Evolutionary conservation across 2,888 invertebrate genomes (phyloP), one percentile per base, ranked within the genome.

Genomic region (Meghimatium bilineatum): DNA sequence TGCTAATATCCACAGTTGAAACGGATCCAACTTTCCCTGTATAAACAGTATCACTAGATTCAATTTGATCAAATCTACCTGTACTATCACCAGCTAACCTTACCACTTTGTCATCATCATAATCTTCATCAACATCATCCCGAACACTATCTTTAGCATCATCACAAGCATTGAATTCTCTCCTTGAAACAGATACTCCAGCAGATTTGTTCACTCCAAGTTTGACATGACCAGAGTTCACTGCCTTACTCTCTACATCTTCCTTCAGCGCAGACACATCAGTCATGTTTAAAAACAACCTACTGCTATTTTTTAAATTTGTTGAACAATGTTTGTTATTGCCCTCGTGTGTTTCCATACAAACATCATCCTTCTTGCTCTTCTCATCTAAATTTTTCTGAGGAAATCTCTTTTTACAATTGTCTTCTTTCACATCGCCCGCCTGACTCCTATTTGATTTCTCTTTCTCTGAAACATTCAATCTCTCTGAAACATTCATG

Each of bases 141-240:
- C 83, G 67, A 44, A 29, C 29, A 26, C 44, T 67, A 44, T 44
- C 69, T 80, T 93, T 91, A 10, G 90, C 89, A 77, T 90, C 89
- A 32, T 83, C 71, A 69, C 23, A 23, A 5, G 8, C 36, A 26
- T 1, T 60, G 17, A 26, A 77, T 5, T 36, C 63, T 23, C 8
- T 26, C 56, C 26, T 26, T 56, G n/a, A 34, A 1, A 14, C 76
- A 26, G 36, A 32, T 29, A 20, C 32, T 36, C 34, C 8, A n/a
- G n/a, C 36, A 5, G 77, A 20, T 38, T 26, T 34, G 52, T 38
- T 14, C 38, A 38, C n/a, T 36, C n/a, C 12, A 1, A 14, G 26
- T 1, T 63, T 14, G 80, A 56, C n/a, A 14, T 77, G n/a, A 63
- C 38, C 44, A 32, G 32, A 8, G 32, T 29, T 66, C n/a, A 26